phyloP scores from a whole-genome alignment of 2,113 vertebrate species.

The Rhynchomys soricoides region DNA sequence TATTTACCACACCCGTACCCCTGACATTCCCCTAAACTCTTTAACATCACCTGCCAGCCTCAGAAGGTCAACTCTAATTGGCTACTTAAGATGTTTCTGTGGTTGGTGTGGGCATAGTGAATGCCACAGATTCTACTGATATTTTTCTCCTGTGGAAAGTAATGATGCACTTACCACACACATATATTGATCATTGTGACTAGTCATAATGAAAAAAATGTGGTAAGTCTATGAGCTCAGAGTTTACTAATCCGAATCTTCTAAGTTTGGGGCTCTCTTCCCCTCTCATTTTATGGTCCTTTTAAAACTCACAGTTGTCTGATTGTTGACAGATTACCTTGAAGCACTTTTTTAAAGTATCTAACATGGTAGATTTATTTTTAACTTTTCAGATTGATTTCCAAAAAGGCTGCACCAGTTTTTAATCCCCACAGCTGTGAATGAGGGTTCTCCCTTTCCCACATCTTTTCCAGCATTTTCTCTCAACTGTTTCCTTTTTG shows the following conservation, averaged over 20 bases:
- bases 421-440: background rate
- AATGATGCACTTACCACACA: background rate
- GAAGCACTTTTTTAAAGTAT: background rate
- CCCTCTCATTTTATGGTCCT: background rate
- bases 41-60: background rate
- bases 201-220: background rate
- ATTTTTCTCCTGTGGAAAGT: background rate
- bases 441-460: too few species aligned
- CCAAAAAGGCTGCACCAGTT: background rate
- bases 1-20: background rate
- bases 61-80: background rate
- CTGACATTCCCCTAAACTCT: background rate
- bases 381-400: background rate
- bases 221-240: background rate
- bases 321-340: background rate
- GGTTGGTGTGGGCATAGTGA: background rate
- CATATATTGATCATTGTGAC: background rate
- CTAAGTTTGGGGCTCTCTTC: background rate
- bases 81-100: background rate
- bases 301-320: background rate
- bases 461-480: background rate
- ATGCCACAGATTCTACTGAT: background rate
- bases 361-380: background rate
- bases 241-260: background rate
- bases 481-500: background rate